A percentile compares a stretch with the other conserved stretches of the same genome.
These are phyloP conservation scores for Philypnodon macrostomus DNA, from an alignment of 2,797 vertebrate genomes.

Conservation along the genomic window DNA sequence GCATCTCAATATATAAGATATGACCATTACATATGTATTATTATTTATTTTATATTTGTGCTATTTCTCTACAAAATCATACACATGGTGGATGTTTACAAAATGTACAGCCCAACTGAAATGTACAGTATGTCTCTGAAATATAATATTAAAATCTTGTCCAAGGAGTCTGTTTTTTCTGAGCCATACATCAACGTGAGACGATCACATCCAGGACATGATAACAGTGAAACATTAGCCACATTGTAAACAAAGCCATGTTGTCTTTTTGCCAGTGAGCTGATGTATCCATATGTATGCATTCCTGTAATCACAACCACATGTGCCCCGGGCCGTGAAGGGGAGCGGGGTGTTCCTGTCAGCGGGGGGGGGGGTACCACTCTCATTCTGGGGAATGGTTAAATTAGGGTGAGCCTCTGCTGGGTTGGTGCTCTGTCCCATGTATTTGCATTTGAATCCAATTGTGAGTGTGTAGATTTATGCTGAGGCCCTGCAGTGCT, in stretches of 20 bases:
- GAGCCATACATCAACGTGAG: no score
- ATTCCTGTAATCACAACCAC: background rate
- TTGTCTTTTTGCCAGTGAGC: conserved; percentile 8
- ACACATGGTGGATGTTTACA: no score
- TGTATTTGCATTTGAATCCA: conserved; percentile 80
- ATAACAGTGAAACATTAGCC: conserved; percentile 12
- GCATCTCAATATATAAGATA: no score
- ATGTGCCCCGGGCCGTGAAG: conserved; percentile 29
- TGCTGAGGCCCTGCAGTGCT: conserved; percentile 68
- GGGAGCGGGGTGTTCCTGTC: conserved; percentile 58
- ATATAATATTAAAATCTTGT: background rate
- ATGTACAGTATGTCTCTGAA: no score
- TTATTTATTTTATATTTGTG: no score
- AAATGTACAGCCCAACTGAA: background rate
- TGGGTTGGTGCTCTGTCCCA: conserved; percentile 35
- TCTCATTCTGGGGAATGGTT: conserved; percentile 54
- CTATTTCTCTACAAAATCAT: no score
- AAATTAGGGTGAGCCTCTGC: conserved; percentile 72
- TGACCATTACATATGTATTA: no score
- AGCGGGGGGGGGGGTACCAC: conserved; percentile 52
- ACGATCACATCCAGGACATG: background rate
- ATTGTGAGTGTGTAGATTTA: conserved; percentile 71
- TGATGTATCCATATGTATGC: conserved; percentile 29
- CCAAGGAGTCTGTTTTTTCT: no score
- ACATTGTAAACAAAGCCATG: conserved; percentile 6